These are phyloP conservation scores for Cheilosia urbana DNA, from an alignment of 2,888 invertebrate genomes.

Conservation along the genomic window DNA sequence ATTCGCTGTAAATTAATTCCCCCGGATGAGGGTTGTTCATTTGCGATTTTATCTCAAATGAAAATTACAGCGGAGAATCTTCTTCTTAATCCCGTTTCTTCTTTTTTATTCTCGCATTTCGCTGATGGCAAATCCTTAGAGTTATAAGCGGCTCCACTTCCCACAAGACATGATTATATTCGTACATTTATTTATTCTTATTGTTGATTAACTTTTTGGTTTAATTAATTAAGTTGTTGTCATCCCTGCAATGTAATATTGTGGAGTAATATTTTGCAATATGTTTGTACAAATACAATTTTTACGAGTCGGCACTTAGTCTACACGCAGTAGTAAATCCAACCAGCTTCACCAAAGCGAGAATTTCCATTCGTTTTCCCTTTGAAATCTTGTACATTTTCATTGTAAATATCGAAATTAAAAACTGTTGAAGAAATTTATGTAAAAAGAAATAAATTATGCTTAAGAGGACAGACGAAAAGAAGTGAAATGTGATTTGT, in stretches of 20 bases:
- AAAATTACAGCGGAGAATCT: conserved; percentile 24
- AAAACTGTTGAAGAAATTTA: conserved; percentile 11
- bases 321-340: conserved; percentile 11
- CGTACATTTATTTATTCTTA: background rate
- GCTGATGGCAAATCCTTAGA: conserved; percentile 30
- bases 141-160: conserved; percentile 22
- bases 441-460: conserved; percentile 49
- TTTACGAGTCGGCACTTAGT: background rate
- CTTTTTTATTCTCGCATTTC: background rate
- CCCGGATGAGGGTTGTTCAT: conserved; percentile 14
- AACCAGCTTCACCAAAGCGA: conserved; percentile 41
- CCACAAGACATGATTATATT: conserved; percentile 13
- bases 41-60: conserved; percentile 18
- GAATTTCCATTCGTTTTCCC: background rate
- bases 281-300: no score
- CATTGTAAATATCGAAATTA: conserved; percentile 56
- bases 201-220: conserved; percentile 23
- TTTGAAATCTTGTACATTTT: conserved; percentile 21
- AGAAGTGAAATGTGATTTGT: conserved; percentile 69
- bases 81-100: conserved; percentile 7
- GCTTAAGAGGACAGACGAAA: conserved; percentile 43
- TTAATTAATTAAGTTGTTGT: conserved; percentile 21
- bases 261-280: background rate
- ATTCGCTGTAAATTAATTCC: conserved; percentile 43
- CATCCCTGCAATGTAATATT: background rate